These are phyloP conservation scores for Alloscopus bannaensis DNA, from an alignment of 2,888 invertebrate genomes.

Conservation along the genomic window DNA sequence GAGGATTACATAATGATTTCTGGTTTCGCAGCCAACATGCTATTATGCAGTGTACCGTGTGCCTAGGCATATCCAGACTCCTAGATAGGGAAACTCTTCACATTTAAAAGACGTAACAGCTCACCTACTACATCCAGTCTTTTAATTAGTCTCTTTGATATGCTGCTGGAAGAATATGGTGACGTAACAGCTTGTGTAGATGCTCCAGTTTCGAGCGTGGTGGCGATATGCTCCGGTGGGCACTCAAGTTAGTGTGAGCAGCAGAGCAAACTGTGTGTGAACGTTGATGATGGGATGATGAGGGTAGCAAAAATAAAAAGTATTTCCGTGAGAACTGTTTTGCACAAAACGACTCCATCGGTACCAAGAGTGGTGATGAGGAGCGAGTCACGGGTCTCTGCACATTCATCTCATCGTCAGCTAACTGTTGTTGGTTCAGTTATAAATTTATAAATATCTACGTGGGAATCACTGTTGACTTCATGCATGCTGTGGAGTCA, in stretches of 20 bases:
- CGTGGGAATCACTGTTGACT: no score
- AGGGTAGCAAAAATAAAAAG: constrained; percentile 1
- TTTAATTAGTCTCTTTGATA: background rate
- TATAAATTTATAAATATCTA: no score
- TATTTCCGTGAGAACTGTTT: constrained; percentile 28
- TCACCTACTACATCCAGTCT: no score
- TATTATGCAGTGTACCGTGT: background rate
- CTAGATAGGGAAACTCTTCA: no score
- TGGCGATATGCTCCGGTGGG: background rate
- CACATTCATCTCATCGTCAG: no score
- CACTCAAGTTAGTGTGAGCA: background rate
- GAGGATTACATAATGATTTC: constrained; percentile 18
- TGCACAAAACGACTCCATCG: background rate
- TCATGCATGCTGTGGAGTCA: no score
- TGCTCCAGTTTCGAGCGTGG: background rate
- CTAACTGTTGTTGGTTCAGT: no score
- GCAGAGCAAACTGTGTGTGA: background rate
- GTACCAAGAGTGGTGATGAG: background rate
- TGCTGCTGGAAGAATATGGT: background rate
- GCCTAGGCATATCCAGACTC: background rate
- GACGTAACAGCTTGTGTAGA: background rate
- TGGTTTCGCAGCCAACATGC: background rate
- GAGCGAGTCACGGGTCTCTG: no score
- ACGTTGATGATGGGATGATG: background rate
- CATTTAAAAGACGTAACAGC: no score